These are phyloP conservation scores for Pangasianodon hypophthalmus DNA, from an alignment of 2,113 vertebrate genomes.

Conservation along the genomic window DNA sequence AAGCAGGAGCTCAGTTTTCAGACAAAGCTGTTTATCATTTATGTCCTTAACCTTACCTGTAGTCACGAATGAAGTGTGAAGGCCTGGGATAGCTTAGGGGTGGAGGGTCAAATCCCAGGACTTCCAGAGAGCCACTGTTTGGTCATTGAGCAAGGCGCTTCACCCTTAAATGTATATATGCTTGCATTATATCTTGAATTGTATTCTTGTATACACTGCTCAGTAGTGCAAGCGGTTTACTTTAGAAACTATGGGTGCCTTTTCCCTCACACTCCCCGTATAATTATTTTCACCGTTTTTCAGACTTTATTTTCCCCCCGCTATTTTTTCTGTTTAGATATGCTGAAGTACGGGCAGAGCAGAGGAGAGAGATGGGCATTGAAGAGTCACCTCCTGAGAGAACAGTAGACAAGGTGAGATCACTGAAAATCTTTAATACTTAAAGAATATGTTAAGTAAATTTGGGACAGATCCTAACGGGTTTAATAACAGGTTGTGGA, in stretches of 20 bases:
- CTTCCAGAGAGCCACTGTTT: neutral
- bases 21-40: neutral
- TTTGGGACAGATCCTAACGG: too few species aligned
- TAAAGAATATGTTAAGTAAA: neutral
- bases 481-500: neutral
- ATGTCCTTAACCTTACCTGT: neutral
- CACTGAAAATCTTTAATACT: neutral
- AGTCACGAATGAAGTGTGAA: neutral
- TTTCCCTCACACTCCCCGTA: neutral
- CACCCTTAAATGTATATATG: neutral
- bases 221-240: neutral
- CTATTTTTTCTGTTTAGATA: conserved; percentile 76
- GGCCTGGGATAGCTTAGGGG: too few species aligned
- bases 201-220: neutral
- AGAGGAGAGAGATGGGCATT: conserved; percentile 90
- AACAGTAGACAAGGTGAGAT: conserved; percentile 85
- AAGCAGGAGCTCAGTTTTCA: neutral
- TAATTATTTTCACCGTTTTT: neutral
- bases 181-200: neutral
- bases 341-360: conserved; percentile 92
- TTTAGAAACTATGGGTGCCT: neutral
- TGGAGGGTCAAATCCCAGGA: neutral
- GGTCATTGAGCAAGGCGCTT: neutral
- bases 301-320: neutral
- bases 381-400: conserved; percentile 88